Conservation (phyloP, 2,888 invertebrate species). For the Luperina nickerlii region DNA sequence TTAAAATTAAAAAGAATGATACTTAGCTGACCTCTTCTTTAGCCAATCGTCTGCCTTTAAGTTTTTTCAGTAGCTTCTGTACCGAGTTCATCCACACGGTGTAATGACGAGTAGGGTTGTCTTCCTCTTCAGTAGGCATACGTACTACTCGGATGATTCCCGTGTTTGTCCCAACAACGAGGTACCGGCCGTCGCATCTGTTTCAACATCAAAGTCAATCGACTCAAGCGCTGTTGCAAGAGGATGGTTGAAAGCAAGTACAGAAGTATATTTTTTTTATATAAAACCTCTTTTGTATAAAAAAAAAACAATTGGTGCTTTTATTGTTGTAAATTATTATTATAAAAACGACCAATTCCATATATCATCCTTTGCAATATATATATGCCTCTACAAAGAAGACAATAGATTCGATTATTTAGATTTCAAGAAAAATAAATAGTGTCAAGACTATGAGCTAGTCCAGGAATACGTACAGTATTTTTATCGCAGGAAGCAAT, state of each 20-base stretch:
- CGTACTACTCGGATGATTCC: constrained; percentile 84
- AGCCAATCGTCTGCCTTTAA: constrained; percentile 85
- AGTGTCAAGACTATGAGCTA: neutral
- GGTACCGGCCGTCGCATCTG: constrained; percentile 82
- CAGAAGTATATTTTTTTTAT: neutral
- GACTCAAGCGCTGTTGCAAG: neutral
- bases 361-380: neutral
- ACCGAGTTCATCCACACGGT: constrained; percentile 77
- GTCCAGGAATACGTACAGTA: neutral
- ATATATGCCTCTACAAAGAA: neutral
- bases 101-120: constrained; percentile 76
- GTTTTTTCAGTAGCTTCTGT: constrained; percentile 80
- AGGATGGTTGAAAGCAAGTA: neutral
- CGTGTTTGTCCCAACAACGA: constrained; percentile 83
- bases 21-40: constrained; percentile 80
- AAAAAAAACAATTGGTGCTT: neutral
- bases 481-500: too few species aligned
- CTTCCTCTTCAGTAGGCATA: constrained; percentile 84
- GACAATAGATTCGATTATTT: neutral
- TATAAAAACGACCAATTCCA: neutral
- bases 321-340: neutral
- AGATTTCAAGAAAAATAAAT: too few species aligned
- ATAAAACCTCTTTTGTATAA: neutral
- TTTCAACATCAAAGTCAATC: constrained; percentile 11
- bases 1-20: neutral